phyloP scores from a whole-genome alignment of 2,797 vertebrate genomes.

The Gymnopithys bicolor region DNA sequence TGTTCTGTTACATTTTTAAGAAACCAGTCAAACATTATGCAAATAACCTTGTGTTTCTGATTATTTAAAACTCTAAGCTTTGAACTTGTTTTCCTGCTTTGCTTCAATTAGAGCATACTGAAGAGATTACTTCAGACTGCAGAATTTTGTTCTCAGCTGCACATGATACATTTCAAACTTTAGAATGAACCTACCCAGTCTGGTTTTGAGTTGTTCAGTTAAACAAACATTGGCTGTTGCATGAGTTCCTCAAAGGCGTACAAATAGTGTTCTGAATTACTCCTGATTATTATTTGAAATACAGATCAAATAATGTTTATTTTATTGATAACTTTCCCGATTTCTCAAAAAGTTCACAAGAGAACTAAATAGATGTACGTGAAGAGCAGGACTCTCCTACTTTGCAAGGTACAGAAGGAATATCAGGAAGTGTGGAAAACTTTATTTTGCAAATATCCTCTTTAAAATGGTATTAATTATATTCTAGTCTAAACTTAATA shows the following conservation, averaged over 20 bases:
- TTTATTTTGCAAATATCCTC: neutral
- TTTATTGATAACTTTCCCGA: neutral
- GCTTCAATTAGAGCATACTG: neutral
- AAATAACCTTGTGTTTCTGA: slow-evolving; percentile 21
- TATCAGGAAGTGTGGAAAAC: neutral
- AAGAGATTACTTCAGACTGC: slow-evolving; percentile 7
- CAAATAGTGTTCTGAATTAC: neutral
- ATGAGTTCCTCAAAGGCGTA: neutral
- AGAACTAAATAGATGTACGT: neutral
- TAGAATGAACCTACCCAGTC: neutral
- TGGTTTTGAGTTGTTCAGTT: neutral
- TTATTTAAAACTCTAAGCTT: slow-evolving; percentile 31
- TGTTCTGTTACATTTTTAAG: slow-evolving; percentile 16
- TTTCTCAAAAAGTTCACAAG: neutral
- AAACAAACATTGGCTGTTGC: neutral
- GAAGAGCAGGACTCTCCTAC: neutral
- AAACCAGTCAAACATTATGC: slow-evolving; percentile 16
- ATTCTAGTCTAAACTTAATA: neutral
- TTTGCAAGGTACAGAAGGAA: neutral
- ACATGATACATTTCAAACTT: neutral
- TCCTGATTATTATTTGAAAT: neutral
- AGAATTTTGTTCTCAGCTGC: neutral
- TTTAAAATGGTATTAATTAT: neutral
- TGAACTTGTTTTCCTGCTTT: slow-evolving; percentile 29
- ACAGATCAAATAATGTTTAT: neutral